Base-by-base conservation (phyloP, 2,888 invertebrate species). In the Scelioninae gen. 1 region DNA sequence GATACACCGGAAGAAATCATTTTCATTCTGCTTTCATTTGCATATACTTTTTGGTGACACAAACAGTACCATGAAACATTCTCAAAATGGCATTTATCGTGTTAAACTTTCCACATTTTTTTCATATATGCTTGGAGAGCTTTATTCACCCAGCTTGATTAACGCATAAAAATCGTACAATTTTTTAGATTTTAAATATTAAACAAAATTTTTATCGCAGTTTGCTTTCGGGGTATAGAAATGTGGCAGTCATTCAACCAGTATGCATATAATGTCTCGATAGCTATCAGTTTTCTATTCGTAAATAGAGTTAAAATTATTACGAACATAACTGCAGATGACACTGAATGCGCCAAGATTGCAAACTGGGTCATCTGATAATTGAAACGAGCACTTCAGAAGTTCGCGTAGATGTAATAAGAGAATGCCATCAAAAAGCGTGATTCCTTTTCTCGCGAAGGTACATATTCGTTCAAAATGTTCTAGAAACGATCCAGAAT, bases 321-420 rank as follows among this genome's bases (percentile, higher is more conserved):
- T 84, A 83, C 69, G 34, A 49, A 75, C 79, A 83, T 82, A 83
- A 83, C 82, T 82, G 68, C 66, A 81, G 79, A 78, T 81, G 85
- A 74, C 83, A 79, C 43, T 72, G 58, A 53, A 43, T 60, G 40
- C 32, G n/a, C 45, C 53, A 76, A 84, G 74, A 77, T 60, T 68
- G 62, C 13, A 45, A 86, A 86, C 83, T 85, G 79, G 85, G 84
- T 74, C 83, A 86, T 86, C 86, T 53, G 86, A 85, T 85, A 85
- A 23, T 56, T 45, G 53, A 68, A 71, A 68, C 58, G 62, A 69
- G 62, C 49, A 76, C 29, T 76, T 58, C 16, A 29, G 66, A 76
- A 76, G 40, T 66, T 76, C 49, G 34, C 32, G 47, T 29, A 58
- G 53, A 40, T 16, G 31, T 32, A 62, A 72, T 29, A 72, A 62